These are phyloP conservation scores for Drosophila peninsularis DNA, from an alignment of 2,888 invertebrate species.

Conservation along the genomic window DNA sequence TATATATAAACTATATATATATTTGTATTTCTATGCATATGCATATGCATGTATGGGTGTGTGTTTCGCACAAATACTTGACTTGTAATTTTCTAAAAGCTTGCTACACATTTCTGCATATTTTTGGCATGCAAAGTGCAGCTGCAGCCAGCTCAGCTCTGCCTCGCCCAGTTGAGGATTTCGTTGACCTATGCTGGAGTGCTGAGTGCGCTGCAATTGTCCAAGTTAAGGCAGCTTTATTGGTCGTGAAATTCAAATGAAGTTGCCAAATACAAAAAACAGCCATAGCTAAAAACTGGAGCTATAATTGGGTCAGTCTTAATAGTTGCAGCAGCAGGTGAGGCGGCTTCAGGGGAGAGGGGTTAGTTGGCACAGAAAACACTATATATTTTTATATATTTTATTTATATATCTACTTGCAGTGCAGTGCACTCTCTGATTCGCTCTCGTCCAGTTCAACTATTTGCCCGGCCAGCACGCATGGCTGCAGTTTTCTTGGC, in stretches of 20 bases:
- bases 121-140: conserved; percentile 72
- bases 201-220: conserved; percentile 22
- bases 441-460: conserved; percentile 9
- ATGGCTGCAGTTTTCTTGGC: conserved; percentile 30
- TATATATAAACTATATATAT: not conserved
- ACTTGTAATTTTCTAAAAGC: conserved; percentile 80
- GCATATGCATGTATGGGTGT: conserved; percentile 4
- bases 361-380: too few relatives aligned
- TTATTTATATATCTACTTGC: too few relatives aligned
- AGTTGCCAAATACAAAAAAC: not conserved
- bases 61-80: conserved; percentile 50
- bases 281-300: not conserved
- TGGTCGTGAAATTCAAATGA: conserved; percentile 29
- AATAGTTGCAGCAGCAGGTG: not conserved
- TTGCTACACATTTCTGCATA: conserved; percentile 70
- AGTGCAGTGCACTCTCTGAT: conserved; percentile 9
- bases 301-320: not conserved
- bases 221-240: conserved; percentile 8
- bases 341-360: too few relatives aligned
- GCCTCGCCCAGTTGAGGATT: conserved; percentile 1
- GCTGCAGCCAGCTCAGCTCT: conserved; percentile 16
- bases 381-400: too few relatives aligned
- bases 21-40: conserved; percentile 10
- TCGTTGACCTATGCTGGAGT: conserved; percentile 19
- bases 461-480: conserved; percentile 2